phyloP scores from a whole-genome alignment of 30 jellyfish, hydroid and myxozoan species.

The Morbakka virulenta region DNA sequence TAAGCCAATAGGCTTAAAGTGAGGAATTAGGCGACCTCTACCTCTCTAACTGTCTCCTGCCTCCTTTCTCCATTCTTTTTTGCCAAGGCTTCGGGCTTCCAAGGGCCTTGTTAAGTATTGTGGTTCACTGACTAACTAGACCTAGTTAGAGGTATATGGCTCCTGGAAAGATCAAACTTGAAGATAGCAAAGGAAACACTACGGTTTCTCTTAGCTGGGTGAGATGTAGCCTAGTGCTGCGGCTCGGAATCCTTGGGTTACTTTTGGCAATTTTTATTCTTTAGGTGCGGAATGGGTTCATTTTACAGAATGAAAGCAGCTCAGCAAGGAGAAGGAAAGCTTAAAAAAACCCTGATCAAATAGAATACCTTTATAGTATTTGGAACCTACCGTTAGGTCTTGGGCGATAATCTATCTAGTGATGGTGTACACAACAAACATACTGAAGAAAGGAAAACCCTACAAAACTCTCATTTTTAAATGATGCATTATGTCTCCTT shows the following conservation, averaged over 20 bases:
- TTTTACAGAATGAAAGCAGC: too few relatives aligned
- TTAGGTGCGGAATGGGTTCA: too few relatives aligned
- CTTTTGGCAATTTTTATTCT: too few relatives aligned
- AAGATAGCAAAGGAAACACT: not conserved
- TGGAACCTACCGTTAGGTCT: too few relatives aligned
- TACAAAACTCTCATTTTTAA: too few relatives aligned
- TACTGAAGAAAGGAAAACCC: too few relatives aligned
- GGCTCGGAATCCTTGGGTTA: not conserved
- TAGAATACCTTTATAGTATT: too few relatives aligned
- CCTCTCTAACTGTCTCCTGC: not conserved
- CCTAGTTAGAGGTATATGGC: not conserved
- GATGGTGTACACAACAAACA: too few relatives aligned
- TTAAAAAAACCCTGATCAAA: too few relatives aligned
- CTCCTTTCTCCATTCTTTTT: not conserved
- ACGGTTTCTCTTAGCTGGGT: not conserved
- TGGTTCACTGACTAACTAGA: not conserved
- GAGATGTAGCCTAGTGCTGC: not conserved
- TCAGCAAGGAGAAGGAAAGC: too few relatives aligned
- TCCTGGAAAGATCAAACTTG: not conserved
- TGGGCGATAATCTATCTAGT: too few relatives aligned
- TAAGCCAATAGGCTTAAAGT: not conserved
- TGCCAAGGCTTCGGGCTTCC: not conserved
- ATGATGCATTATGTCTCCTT: too few relatives aligned
- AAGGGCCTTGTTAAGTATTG: not conserved
- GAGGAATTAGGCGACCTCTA: not conserved